Conservation (phyloP, 2,113 vertebrate species). For the Myodes glareolus region DNA sequence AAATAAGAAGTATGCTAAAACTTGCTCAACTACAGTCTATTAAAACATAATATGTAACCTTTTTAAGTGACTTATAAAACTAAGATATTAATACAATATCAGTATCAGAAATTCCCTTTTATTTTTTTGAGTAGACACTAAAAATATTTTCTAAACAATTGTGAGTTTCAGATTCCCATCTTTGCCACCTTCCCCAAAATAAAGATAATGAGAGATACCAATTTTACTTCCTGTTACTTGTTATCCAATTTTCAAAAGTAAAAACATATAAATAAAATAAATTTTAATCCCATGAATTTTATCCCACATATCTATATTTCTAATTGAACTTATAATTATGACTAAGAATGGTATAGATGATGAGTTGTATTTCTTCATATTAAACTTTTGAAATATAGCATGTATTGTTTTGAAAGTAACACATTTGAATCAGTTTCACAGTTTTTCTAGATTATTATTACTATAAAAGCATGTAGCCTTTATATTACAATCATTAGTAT, state of each 20-base stretch:
- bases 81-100: not conserved
- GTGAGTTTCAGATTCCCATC: not conserved
- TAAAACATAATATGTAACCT: not conserved
- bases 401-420: not conserved
- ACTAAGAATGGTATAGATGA: not conserved
- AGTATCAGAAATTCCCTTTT: not conserved
- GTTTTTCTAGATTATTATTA: not conserved
- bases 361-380: not conserved
- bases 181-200: not conserved
- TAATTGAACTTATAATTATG: not conserved
- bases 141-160: not conserved
- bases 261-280: not conserved
- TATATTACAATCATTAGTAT: not conserved
- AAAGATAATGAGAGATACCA: not conserved
- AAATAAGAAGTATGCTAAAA: not conserved
- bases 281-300: conserved; percentile 19
- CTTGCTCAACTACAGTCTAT: not conserved
- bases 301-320: not conserved
- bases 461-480: not conserved
- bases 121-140: not conserved
- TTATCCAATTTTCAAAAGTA: not conserved
- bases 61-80: not conserved
- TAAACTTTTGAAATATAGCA: not conserved
- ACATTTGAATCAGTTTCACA: not conserved
- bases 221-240: not conserved